A percentile compares a stretch with the other conserved stretches of the same genome.
phyloP scores from a whole-genome alignment of 2,797 vertebrate species.

The Streptopelia turtur region DNA sequence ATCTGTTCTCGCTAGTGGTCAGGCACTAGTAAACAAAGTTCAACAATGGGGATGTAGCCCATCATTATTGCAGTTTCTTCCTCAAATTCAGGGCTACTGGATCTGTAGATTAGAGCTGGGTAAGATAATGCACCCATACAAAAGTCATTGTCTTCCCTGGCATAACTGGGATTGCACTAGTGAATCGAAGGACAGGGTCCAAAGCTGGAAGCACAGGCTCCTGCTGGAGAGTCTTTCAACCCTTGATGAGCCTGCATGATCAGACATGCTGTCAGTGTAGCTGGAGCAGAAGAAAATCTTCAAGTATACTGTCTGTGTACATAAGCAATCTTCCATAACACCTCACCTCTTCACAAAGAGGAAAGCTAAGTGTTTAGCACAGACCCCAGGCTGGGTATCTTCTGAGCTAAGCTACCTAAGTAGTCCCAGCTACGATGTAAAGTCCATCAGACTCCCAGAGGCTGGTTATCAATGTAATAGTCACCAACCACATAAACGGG shows the following conservation, averaged over 20 bases:
- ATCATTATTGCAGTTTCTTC: not conserved
- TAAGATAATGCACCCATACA: not conserved
- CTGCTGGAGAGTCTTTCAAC: not conserved
- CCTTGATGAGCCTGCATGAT: not conserved
- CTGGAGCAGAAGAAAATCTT: not conserved
- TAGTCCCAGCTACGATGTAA: not conserved
- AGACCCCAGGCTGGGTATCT: not conserved
- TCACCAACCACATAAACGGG: not conserved
- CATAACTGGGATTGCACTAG: not conserved
- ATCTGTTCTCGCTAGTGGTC: not conserved
- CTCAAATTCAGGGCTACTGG: not conserved
- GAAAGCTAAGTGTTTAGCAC: not conserved
- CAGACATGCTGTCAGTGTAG: not conserved
- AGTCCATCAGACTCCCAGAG: not conserved
- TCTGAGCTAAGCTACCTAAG: not conserved
- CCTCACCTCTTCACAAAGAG: not conserved
- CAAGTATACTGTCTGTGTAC: not conserved
- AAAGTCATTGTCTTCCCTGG: not conserved
- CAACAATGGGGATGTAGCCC: not conserved
- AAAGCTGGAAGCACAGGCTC: not conserved
- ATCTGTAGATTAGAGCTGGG: not conserved
- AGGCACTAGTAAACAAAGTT: not conserved
- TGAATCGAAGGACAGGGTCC: not conserved
- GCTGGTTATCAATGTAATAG: not conserved
- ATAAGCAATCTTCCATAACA: not conserved